These are phyloP conservation scores for Brachyhypopomus occidentalis DNA, from an alignment of 2,113 vertebrate genomes.

Conservation along the genomic window DNA sequence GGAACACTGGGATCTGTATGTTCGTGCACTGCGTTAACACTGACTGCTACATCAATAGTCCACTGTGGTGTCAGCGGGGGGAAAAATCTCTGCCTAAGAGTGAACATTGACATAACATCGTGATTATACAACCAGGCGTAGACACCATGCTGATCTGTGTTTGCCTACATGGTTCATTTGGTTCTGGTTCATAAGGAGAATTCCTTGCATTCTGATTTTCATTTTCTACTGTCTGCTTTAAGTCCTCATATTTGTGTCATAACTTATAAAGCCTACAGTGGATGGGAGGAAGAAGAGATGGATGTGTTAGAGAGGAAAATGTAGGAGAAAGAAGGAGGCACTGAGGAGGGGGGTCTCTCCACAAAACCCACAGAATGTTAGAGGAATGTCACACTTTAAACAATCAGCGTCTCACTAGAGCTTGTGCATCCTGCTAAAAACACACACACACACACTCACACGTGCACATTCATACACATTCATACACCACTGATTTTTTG, in stretches of 20 bases:
- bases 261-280: not conserved
- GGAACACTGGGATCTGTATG: constrained; percentile 36
- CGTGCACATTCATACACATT: not conserved
- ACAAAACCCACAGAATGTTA: constrained; percentile 31
- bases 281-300: not conserved
- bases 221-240: not conserved
- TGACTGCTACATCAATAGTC: constrained; percentile 21
- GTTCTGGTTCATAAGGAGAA: constrained; percentile 1
- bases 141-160: not conserved
- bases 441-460: not conserved
- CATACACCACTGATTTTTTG: not conserved
- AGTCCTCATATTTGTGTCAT: not conserved
- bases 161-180: not conserved
- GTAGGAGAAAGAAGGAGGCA: not conserved
- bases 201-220: not conserved
- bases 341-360: not conserved
- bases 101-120: constrained; percentile 11
- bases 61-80: not conserved
- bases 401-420: not conserved
- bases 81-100: not conserved
- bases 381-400: constrained; percentile 43
- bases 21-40: constrained; percentile 20
- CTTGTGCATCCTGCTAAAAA: not conserved
- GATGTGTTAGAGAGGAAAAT: not conserved
- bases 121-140: not conserved